These are phyloP conservation scores for Forbesichthys papilliferus DNA, from an alignment of 2,113 vertebrate species.

Conservation along the genomic window DNA sequence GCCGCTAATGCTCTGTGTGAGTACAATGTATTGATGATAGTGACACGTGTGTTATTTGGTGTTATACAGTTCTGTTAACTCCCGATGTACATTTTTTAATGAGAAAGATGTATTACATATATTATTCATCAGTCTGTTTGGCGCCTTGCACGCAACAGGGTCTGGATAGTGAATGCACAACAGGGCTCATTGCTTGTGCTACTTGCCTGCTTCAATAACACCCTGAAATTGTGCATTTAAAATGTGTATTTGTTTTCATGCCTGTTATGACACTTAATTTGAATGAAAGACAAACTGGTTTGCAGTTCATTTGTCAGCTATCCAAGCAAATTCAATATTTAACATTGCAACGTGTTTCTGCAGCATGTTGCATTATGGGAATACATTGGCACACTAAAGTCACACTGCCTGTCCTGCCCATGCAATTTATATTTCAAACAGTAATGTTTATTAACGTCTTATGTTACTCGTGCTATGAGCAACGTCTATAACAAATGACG, in stretches of 20 bases:
- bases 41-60: slow-evolving; percentile 42
- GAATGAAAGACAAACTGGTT: not conserved
- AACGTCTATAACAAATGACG: not conserved
- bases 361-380: slow-evolving; percentile 5
- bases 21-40: not conserved
- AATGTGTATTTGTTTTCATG: not conserved
- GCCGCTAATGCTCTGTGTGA: not conserved
- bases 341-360: not conserved
- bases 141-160: slow-evolving; percentile 73
- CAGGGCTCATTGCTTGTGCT: slow-evolving; percentile 1
- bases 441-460: too few species aligned
- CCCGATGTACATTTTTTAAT: too few species aligned
- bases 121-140: too few species aligned
- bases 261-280: not conserved
- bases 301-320: not conserved
- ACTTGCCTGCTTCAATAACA: not conserved
- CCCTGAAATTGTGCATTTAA: not conserved
- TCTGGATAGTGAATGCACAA: slow-evolving; percentile 38
- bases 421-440: too few species aligned
- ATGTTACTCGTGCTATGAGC: too few species aligned
- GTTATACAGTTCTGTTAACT: not conserved
- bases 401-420: too few species aligned
- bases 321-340: not conserved
- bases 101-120: too few species aligned
- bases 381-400: too few species aligned